phyloP scores from a whole-genome alignment of 2,888 invertebrate species.

The Chesias legatella region DNA sequence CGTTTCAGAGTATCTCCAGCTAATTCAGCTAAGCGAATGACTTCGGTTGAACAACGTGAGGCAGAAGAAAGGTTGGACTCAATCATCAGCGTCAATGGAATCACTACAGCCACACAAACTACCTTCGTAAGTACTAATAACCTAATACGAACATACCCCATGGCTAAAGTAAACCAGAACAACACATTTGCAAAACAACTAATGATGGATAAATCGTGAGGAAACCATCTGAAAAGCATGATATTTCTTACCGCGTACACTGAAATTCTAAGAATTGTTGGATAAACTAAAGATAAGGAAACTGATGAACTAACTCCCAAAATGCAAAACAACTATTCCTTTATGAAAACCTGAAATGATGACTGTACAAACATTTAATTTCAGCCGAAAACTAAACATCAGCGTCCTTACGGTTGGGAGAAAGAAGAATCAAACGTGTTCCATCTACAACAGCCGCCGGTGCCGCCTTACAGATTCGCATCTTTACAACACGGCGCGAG shows the following conservation, averaged over 20 bases:
- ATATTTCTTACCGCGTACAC: too few species aligned
- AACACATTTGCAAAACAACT: too few species aligned
- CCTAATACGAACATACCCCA: too few species aligned
- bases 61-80: conserved; percentile 68
- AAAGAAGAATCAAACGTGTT: conserved; percentile 69
- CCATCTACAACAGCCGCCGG: conserved; percentile 78
- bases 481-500: conserved; percentile 83
- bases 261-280: too few species aligned
- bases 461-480: conserved; percentile 83
- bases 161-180: too few species aligned
- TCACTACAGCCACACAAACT: conserved; percentile 86
- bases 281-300: too few species aligned
- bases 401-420: conserved; percentile 88
- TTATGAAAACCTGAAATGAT: neutral
- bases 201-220: too few species aligned
- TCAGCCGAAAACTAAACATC: conserved; percentile 88
- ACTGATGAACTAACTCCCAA: too few species aligned
- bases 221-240: too few species aligned
- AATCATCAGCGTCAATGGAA: conserved; percentile 74
- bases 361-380: conserved; percentile 4
- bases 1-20: conserved; percentile 84
- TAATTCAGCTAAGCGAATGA: conserved; percentile 82
- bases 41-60: conserved; percentile 59
- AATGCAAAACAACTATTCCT: neutral
- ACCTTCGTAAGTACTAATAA: conserved; percentile 83